Conservation (phyloP, 2,113 vertebrate genomes). For the Cebidichthys violaceus region DNA sequence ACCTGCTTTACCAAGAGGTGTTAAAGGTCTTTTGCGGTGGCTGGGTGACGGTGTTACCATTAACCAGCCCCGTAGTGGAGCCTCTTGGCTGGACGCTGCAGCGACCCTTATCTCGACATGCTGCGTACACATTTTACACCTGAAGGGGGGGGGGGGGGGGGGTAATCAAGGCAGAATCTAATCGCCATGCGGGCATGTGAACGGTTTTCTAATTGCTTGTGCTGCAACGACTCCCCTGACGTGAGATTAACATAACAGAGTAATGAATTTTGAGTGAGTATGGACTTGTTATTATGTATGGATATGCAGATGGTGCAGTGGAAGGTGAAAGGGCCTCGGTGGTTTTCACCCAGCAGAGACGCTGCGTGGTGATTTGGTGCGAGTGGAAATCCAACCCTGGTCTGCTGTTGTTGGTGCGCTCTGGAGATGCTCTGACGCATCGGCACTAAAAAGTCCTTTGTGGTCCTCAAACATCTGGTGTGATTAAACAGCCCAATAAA, state of each 20-base stretch:
- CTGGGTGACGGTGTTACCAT: conserved; percentile 4
- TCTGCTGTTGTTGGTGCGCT: background rate
- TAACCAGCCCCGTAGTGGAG: conserved; percentile 2
- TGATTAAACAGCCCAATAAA: background rate
- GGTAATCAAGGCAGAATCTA: conserved; percentile 50
- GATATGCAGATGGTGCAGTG: conserved; percentile 51
- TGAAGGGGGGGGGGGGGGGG: conserved; percentile 3
- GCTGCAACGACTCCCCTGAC: conserved; percentile 42
- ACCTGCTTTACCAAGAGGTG: conserved; percentile 11
- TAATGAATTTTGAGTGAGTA: conserved; percentile 41
- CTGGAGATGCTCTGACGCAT: background rate
- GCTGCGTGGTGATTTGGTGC: background rate
- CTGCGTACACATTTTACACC: conserved; percentile 43
- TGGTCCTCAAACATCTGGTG: background rate
- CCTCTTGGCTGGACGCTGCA: conserved; percentile 32
- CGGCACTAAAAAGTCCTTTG: background rate
- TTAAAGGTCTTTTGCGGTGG: background rate
- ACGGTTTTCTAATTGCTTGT: conserved; percentile 58
- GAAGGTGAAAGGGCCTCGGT: conserved; percentile 39
- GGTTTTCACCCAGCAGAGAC: conserved; percentile 24
- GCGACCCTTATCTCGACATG: conserved; percentile 36
- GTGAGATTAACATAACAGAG: conserved; percentile 42
- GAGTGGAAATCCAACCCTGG: background rate
- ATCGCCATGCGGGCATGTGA: conserved; percentile 49
- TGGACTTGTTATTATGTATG: conserved; percentile 32